phyloP scores from a whole-genome alignment of 2,888 invertebrate genomes.

The Micoletzkya japonica region DNA sequence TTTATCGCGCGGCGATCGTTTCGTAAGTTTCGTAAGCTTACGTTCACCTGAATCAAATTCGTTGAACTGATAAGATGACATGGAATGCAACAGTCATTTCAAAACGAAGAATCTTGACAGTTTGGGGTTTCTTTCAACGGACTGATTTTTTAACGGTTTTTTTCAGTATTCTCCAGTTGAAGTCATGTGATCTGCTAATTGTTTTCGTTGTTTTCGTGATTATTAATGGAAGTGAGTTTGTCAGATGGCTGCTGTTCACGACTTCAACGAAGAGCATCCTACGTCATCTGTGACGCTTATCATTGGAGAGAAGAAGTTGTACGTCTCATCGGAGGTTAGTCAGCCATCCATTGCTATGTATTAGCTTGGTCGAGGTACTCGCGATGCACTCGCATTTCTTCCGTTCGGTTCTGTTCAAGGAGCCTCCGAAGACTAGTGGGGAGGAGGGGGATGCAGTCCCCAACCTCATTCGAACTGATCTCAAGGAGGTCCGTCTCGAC shows the following conservation, averaged over 20 bases:
- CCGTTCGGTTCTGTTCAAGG: slow-evolving; percentile 18
- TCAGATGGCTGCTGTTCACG: slow-evolving; percentile 10
- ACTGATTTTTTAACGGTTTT: too few relatives aligned
- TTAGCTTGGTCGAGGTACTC: not conserved
- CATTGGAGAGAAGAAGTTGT: slow-evolving; percentile 23
- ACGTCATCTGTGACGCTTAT: slow-evolving; percentile 9
- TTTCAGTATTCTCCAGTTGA: too few relatives aligned
- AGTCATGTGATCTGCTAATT: too few relatives aligned
- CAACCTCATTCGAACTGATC: slow-evolving; percentile 20
- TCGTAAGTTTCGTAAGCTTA: too few relatives aligned
- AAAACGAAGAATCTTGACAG: too few relatives aligned
- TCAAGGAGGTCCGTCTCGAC: slow-evolving; percentile 22
- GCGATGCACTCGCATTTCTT: slow-evolving; percentile 26
- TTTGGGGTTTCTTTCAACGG: too few relatives aligned
- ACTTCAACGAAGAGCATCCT: slow-evolving; percentile 16
- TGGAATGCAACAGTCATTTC: too few relatives aligned
- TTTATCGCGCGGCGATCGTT: too few relatives aligned
- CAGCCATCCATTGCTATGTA: not conserved
- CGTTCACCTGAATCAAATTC: too few relatives aligned
- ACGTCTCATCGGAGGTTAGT: slow-evolving; percentile 25
- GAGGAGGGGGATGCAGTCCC: slow-evolving; percentile 7
- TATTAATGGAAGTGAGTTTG: too few relatives aligned
- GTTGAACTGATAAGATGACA: too few relatives aligned
- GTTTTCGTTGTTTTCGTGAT: too few relatives aligned
- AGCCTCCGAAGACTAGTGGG: not conserved